Percentiles rank a stretch among this genome's conserved stretches.
Conservation (phyloP, 2,888 invertebrate genomes). For the Eupsilia transversa region DNA sequence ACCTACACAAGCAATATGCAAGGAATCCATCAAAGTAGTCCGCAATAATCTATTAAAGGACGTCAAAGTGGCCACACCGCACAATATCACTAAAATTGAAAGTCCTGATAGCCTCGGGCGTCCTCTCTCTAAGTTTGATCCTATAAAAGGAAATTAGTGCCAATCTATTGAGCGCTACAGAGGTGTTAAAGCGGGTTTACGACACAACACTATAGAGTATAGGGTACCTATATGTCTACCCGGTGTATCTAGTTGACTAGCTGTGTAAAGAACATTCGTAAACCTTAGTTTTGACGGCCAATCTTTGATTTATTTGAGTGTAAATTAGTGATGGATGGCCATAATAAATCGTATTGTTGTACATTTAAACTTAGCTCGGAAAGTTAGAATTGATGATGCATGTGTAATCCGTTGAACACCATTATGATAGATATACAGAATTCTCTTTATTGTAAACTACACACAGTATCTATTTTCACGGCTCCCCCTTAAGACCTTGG, state of each 20-base stretch:
- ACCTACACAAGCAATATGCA: background rate
- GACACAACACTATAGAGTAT: background rate
- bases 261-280: background rate
- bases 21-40: background rate
- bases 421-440: no score
- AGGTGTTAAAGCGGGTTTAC: slow-evolving; percentile 47
- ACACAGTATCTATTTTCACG: no score
- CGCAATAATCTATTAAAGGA: slow-evolving; percentile 31
- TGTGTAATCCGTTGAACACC: no score
- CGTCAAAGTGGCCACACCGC: slow-evolving; percentile 18
- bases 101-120: slow-evolving; percentile 40
- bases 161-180: slow-evolving; percentile 55
- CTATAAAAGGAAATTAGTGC: slow-evolving; percentile 62
- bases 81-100: slow-evolving; percentile 50
- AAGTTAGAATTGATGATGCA: no score
- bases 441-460: no score
- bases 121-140: slow-evolving; percentile 54
- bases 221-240: background rate
- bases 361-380: background rate
- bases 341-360: slow-evolving; percentile 1
- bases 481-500: no score
- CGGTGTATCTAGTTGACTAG: background rate
- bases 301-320: background rate
- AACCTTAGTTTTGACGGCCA: background rate
- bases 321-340: slow-evolving; percentile 16